These are phyloP conservation scores for Tetranychus piercei DNA, from an alignment of 2,888 invertebrate species.

Conservation along the genomic window DNA sequence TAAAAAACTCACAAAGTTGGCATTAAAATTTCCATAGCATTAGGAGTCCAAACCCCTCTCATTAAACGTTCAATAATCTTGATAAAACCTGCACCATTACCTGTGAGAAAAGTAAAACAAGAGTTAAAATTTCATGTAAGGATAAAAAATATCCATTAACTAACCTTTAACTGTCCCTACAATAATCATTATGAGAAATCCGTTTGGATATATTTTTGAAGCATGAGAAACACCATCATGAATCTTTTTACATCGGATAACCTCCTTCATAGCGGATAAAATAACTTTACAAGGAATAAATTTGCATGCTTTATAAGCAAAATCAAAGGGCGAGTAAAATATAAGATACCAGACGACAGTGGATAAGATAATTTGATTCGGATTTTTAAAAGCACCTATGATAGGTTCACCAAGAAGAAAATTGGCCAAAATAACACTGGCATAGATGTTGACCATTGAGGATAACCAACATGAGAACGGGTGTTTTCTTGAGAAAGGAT, in stretches of 20 bases:
- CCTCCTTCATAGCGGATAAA: slow-evolving; percentile 88
- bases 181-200: slow-evolving; percentile 83
- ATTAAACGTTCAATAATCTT: slow-evolving; percentile 80
- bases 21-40: slow-evolving; percentile 93
- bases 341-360: slow-evolving; percentile 82
- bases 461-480: slow-evolving; percentile 94
- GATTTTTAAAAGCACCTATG: slow-evolving; percentile 82
- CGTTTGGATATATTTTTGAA: slow-evolving; percentile 85
- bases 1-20: slow-evolving; percentile 76
- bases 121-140: no score
- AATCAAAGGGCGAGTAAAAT: slow-evolving; percentile 94
- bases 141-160: no score
- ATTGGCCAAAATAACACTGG: slow-evolving; percentile 87
- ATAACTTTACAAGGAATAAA: slow-evolving; percentile 79
- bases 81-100: slow-evolving; percentile 86
- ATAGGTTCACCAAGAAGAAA: slow-evolving; percentile 88
- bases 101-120: slow-evolving; percentile 33
- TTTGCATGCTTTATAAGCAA: slow-evolving; percentile 85
- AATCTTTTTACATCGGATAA: slow-evolving; percentile 51
- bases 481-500: slow-evolving; percentile 84
- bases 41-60: slow-evolving; percentile 93
- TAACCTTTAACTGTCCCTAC: slow-evolving; percentile 62
- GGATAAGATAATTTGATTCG: slow-evolving; percentile 74
- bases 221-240: slow-evolving; percentile 93
- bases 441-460: slow-evolving; percentile 91